Conservation (phyloP, 2,797 vertebrate genomes). For the Margarornis squamiger region DNA sequence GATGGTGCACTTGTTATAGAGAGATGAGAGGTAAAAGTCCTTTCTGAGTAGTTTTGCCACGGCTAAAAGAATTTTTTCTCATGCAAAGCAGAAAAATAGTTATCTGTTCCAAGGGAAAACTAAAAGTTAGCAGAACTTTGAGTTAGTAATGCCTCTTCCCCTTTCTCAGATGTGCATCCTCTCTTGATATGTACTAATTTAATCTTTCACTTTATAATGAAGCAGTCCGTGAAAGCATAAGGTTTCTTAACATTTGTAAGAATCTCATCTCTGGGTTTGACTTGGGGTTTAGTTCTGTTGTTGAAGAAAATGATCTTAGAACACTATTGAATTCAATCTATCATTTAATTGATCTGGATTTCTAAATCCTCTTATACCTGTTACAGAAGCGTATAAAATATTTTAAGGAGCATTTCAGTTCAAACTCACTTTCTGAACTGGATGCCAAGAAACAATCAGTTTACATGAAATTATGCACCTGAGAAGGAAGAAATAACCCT, state of each 20-base stretch:
- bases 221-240: neutral
- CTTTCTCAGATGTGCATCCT: neutral
- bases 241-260: neutral
- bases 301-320: neutral
- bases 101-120: neutral
- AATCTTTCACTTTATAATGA: neutral
- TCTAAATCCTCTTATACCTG: neutral
- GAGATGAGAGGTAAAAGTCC: neutral
- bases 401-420: neutral
- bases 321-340: neutral
- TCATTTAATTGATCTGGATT: neutral
- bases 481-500: neutral
- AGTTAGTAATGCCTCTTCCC: neutral
- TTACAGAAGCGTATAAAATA: neutral
- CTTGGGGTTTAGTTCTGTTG: neutral
- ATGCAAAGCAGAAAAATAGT: neutral
- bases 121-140: neutral
- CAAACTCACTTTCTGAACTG: neutral
- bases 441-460: neutral
- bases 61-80: neutral
- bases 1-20: neutral
- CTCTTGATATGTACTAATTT: neutral
- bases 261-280: neutral
- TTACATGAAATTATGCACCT: neutral
- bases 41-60: neutral